phyloP scores from a whole-genome alignment of 2,888 invertebrate genomes.

The Tethea ocularis region DNA sequence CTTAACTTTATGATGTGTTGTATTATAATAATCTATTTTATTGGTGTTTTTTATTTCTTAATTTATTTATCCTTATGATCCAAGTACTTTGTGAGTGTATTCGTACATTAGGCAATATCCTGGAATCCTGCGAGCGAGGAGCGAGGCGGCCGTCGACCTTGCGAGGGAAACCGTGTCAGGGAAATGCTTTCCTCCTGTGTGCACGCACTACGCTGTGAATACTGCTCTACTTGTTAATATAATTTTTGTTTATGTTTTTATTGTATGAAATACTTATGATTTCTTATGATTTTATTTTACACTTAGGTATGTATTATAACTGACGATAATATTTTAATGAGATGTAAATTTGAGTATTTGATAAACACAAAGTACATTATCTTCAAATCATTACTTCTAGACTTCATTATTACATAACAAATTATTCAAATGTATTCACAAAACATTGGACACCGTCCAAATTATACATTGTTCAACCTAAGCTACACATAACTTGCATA shows the following conservation, averaged over 20 bases:
- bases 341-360: background rate
- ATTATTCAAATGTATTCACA: conserved; percentile 1
- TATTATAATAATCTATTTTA: too few relatives aligned
- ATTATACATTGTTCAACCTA: conserved; percentile 6
- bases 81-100: background rate
- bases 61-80: too few relatives aligned
- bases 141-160: conserved; percentile 68
- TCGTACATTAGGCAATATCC: conserved; percentile 12
- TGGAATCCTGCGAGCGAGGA: conserved; percentile 27
- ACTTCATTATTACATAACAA: background rate
- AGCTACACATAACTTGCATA: conserved; percentile 8
- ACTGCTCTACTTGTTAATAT: conserved; percentile 53
- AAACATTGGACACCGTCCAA: conserved; percentile 5
- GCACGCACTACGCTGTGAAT: conserved; percentile 27
- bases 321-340: background rate
- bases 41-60: too few relatives aligned
- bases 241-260: background rate
- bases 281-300: background rate
- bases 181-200: conserved; percentile 71
- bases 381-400: background rate
- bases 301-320: background rate
- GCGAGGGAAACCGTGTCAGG: conserved; percentile 67
- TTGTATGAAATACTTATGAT: background rate
- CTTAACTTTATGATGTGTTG: too few relatives aligned
- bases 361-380: background rate